These are phyloP conservation scores for Aleadryas rufinucha DNA, from an alignment of 2,113 vertebrate genomes.

Conservation along the genomic window DNA sequence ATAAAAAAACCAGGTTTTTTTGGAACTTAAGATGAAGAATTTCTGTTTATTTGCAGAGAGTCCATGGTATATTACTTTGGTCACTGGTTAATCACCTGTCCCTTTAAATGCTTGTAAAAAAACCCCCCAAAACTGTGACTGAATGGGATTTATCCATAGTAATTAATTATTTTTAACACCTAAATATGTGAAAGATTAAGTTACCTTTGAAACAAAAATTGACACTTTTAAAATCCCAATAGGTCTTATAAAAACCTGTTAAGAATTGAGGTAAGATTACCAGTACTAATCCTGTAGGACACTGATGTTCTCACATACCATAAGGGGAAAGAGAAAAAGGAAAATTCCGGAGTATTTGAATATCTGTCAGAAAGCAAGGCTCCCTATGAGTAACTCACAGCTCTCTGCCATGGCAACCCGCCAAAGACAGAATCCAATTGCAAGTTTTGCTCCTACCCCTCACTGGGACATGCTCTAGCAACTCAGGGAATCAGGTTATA, in stretches of 20 bases:
- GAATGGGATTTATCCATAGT: neutral
- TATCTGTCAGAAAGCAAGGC: neutral
- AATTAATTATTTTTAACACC: neutral
- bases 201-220: neutral
- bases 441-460: neutral
- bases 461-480: neutral
- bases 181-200: neutral
- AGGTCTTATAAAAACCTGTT: neutral
- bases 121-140: neutral
- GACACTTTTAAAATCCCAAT: neutral
- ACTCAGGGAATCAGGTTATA: neutral
- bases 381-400: accelerated
- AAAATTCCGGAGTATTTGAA: neutral
- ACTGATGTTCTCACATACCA: neutral
- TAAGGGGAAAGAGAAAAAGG: neutral
- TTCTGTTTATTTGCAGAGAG: neutral
- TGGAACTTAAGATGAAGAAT: neutral
- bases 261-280: neutral
- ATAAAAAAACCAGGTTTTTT: neutral
- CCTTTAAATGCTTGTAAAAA: neutral
- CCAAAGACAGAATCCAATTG: neutral
- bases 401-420: neutral
- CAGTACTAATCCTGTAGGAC: neutral
- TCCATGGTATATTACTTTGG: neutral
- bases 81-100: neutral